Evolutionary conservation across 1,140 invertebrate species (phyloP).

Genomic region (Aphaenogaster floridana): DNA sequence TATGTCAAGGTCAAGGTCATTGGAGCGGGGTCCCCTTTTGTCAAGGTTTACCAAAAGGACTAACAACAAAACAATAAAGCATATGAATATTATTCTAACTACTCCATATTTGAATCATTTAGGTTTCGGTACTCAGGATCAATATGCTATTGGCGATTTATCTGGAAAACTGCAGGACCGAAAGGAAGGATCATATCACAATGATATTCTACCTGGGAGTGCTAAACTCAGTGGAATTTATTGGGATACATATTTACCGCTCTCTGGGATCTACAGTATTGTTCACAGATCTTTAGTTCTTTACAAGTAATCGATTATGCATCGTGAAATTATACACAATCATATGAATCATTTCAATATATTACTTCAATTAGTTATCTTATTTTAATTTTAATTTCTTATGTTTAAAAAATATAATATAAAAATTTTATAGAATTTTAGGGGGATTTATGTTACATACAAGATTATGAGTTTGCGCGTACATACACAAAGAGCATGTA

Average conservation of each 20-base stretch:
- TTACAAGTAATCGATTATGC: constrained; percentile 89
- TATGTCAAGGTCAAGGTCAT: no score
- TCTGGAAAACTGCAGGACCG: constrained; percentile 94
- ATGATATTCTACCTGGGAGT: constrained; percentile 90
- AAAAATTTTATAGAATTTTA: background rate
- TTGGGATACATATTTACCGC: constrained; percentile 95
- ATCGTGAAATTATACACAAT: background rate
- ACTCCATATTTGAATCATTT: constrained; percentile 49
- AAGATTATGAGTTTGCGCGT: background rate
- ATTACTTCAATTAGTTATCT: background rate
- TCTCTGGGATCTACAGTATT: constrained; percentile 93
- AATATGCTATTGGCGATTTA: constrained; percentile 95
- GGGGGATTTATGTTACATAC: background rate
- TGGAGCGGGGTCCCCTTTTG: no score
- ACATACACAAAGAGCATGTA: no score
- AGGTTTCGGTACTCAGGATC: constrained; percentile 94
- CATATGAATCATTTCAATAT: background rate
- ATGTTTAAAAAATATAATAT: background rate
- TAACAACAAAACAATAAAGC: constrained; percentile 25
- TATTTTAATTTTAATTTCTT: background rate
- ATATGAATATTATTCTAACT: constrained; percentile 11
- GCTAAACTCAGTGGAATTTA: constrained; percentile 91
- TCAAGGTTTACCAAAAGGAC: background rate
- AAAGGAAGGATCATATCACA: constrained; percentile 90
- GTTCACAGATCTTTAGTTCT: constrained; percentile 94